Percentiles rank a stretch among this genome's conserved stretches.
These are phyloP conservation scores for Halichoerus grypus DNA, from an alignment of 2,113 vertebrate species.

Conservation along the genomic window DNA sequence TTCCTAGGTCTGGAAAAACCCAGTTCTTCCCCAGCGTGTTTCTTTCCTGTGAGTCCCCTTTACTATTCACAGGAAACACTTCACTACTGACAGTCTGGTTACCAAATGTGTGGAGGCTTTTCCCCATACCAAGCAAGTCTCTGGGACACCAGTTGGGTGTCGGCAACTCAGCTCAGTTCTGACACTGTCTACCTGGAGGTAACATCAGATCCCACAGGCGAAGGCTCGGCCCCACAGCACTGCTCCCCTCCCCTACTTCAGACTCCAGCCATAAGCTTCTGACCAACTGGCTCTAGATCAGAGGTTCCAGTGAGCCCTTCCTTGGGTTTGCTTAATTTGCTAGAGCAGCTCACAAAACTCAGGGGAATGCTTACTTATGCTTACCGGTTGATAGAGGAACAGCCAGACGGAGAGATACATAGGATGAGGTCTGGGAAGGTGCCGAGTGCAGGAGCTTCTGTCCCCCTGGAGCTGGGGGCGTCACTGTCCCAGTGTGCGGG, in stretches of 20 bases:
- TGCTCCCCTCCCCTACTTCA: too few species aligned
- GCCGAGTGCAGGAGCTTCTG: neutral
- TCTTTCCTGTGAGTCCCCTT: neutral
- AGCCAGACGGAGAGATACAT: neutral
- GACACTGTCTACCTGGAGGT: neutral
- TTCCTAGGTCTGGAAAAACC: neutral
- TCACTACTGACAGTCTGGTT: neutral
- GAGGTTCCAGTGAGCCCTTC: neutral
- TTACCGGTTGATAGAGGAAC: neutral
- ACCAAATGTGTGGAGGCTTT: neutral
- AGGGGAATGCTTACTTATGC: neutral
- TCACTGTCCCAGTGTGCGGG: neutral
- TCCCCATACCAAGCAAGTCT: neutral
- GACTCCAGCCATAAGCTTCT: neutral
- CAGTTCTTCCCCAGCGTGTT: neutral
- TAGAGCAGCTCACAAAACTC: neutral
- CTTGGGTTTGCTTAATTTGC: neutral
- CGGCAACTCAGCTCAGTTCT: neutral
- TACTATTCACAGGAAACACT: neutral
- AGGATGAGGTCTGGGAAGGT: neutral
- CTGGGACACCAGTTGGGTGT: neutral
- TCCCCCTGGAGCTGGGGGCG: neutral
- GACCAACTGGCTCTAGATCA: neutral
- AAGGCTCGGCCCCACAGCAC: neutral
- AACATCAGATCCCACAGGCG: neutral